Percentiles rank a stretch among this genome's conserved stretches.
These are phyloP conservation scores for Sitobion miscanthi DNA, from an alignment of 1,140 invertebrate genomes.

Conservation along the genomic window DNA sequence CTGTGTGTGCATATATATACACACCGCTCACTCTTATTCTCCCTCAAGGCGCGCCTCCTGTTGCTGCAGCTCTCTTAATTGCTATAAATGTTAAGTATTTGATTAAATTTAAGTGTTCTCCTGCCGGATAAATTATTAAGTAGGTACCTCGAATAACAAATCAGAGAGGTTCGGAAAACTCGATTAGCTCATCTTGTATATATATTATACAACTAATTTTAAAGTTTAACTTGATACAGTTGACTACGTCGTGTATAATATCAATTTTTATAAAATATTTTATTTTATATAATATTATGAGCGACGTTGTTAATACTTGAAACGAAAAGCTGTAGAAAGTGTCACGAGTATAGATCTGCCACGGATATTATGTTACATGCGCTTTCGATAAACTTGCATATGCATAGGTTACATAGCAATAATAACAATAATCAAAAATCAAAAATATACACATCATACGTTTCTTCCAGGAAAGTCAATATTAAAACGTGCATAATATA, in stretches of 20 bases:
- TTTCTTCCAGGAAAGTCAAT: not conserved
- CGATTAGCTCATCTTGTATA: not conserved
- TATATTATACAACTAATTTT: not conserved
- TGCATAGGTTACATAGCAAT: not conserved
- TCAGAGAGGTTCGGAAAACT: constrained; percentile 32
- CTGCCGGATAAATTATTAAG: constrained; percentile 38
- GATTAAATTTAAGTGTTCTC: constrained; percentile 42
- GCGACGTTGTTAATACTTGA: not conserved
- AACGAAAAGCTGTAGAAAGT: not conserved
- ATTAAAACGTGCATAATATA: too few relatives aligned
- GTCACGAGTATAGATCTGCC: not conserved
- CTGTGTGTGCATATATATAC: not conserved
- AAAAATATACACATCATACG: not conserved
- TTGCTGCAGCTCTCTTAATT: constrained; percentile 38
- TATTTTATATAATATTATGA: not conserved
- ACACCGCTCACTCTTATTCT: not conserved
- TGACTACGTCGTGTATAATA: not conserved
- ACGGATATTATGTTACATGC: not conserved
- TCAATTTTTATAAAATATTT: not conserved
- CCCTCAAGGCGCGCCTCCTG: constrained; percentile 22
- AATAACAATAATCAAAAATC: not conserved
- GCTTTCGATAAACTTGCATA: not conserved
- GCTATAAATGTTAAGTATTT: constrained; percentile 32
- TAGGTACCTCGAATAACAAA: constrained; percentile 39
- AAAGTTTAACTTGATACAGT: not conserved